Evolutionary conservation across 2,113 vertebrate species (phyloP), one percentile per base, ranked within the genome.

Genomic region (Hemiscyllium ocellatum): DNA sequence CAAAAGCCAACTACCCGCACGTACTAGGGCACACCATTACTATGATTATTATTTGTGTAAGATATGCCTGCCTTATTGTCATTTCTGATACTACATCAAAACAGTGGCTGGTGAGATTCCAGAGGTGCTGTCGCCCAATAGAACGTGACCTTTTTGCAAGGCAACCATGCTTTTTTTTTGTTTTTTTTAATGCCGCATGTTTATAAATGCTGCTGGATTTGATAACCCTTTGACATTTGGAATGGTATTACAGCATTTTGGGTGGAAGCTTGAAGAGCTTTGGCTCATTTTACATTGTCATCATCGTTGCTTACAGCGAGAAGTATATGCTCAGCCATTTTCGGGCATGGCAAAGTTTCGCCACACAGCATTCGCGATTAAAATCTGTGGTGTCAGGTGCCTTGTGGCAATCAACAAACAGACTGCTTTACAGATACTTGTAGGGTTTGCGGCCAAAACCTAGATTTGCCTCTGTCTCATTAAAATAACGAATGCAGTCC

Each of bases 21-120:
- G 97, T 96, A 95, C 97, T 97, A 96, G 97, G 96, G 97, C 97
- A 96, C 97, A 97, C 98, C 98, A 99, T 98, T 98, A 99, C 97
- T 98, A 97, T 98, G 98, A 98, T 98, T 98, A 98, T 96, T 96
- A 97, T 95, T 96, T 37, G 97, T 96, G 97, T 97, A 96, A 97
- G 97, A 98, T 97, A 97, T 97, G 98, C 97, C 97, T 91, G 98
- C 98, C 97, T 97, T 96, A 96, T 97, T 98, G 98, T 99, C 98
- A 98, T 97, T 97, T 98, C 97, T 96, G 65, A 97, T 98, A 97
- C 96, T 97, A 96, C 97, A 97, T 98, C 98, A 98, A 98, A 95
- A 97, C 96, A 69, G 78, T 96, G 96, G 97, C 96, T 97, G 97
- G 96, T 97, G 96, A 96, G 97, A 96, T 96, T 96, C 97, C 96